Percentiles rank a stretch among this genome's conserved stretches.
Conservation (phyloP, 2,888 invertebrate species). For the Harmothoe impar region DNA sequence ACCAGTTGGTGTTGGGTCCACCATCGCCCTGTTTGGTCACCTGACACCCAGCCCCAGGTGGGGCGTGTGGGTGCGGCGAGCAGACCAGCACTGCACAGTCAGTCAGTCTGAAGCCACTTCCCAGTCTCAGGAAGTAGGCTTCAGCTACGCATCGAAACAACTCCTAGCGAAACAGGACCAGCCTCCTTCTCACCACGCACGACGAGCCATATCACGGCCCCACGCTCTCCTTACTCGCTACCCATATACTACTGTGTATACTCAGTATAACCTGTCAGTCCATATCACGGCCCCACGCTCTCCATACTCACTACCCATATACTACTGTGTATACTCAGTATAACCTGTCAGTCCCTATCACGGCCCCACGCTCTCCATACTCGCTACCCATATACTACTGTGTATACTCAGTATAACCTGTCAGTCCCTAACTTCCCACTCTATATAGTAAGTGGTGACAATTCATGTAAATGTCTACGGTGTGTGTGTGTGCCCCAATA, state of each 20-base stretch:
- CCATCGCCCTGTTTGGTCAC: conserved; percentile 34
- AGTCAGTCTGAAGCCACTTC: conserved; percentile 1
- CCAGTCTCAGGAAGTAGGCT: conserved; percentile 23
- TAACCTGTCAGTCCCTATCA: too few species aligned
- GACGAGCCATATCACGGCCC: background rate
- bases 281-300: too few species aligned
- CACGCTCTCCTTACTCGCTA: too few species aligned
- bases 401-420: too few species aligned
- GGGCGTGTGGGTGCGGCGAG: background rate
- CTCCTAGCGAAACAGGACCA: conserved; percentile 12
- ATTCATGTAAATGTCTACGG: background rate
- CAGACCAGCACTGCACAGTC: conserved; percentile 44
- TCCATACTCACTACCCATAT: too few species aligned
- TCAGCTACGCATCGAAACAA: background rate
- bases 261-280: too few species aligned
- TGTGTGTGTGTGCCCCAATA: background rate
- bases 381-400: too few species aligned
- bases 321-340: background rate
- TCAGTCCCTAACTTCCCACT: background rate
- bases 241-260: too few species aligned
- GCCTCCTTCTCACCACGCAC: background rate
- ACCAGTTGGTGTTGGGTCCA: background rate
- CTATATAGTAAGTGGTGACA: background rate
- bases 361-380: too few species aligned
- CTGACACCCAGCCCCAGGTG: background rate